Conservation (phyloP, 2,113 vertebrate species). For the Gobio gobio region DNA sequence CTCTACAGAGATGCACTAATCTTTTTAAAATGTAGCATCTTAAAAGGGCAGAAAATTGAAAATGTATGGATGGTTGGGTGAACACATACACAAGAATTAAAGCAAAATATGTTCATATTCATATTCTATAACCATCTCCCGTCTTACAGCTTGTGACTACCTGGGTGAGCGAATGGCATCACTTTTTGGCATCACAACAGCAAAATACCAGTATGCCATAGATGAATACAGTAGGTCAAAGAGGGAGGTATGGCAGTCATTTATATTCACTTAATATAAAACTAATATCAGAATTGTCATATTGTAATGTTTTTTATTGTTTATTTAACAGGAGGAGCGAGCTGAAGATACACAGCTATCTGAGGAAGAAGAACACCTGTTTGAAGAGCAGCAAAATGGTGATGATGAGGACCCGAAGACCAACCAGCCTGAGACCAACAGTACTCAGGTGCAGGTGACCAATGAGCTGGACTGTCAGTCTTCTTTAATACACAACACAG, state of each 20-base stretch:
- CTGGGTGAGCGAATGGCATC: conserved; percentile 95
- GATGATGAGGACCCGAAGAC: conserved; percentile 69
- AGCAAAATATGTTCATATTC: background rate
- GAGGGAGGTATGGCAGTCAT: conserved; percentile 81
- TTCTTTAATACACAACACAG: conserved; percentile 53
- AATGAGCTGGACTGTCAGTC: conserved; percentile 84
- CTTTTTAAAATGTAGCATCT: background rate
- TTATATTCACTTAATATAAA: background rate
- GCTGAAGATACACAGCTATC: conserved; percentile 87
- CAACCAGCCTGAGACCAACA: conserved; percentile 71
- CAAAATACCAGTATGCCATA: conserved; percentile 97
- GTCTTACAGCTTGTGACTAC: conserved; percentile 90
- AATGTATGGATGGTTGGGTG: background rate
- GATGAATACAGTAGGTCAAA: conserved; percentile 97
- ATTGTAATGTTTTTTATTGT: background rate
- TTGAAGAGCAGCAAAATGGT: conserved; percentile 76
- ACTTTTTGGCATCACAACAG: conserved; percentile 92
- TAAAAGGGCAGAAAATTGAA: background rate
- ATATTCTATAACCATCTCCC: background rate
- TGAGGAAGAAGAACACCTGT: conserved; percentile 86
- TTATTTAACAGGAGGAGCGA: conserved; percentile 80
- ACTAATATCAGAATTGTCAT: background rate
- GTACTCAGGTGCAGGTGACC: conserved; percentile 72
- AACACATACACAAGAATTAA: background rate
- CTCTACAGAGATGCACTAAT: background rate